These are phyloP conservation scores for Ooceraea biroi DNA, from an alignment of 1,140 invertebrate species.

Conservation along the genomic window DNA sequence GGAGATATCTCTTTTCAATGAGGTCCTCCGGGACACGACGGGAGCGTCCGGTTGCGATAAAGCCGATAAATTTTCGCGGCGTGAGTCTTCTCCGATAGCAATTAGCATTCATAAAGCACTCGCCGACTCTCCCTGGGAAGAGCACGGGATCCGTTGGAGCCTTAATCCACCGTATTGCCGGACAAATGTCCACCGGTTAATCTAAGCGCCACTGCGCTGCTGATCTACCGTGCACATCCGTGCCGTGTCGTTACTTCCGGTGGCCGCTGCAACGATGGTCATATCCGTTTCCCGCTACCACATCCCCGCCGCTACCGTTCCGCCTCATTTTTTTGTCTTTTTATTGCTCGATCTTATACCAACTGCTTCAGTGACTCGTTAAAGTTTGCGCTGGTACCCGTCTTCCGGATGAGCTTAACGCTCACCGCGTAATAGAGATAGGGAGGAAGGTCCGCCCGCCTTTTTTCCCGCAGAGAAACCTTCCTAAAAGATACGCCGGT, in stretches of 20 bases:
- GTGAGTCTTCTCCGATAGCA: conserved; percentile 68
- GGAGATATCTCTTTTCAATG: conserved; percentile 69
- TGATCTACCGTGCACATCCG: conserved; percentile 3
- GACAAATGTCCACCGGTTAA: conserved; percentile 44
- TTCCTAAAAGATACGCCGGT: not conserved
- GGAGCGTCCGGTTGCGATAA: conserved; percentile 63
- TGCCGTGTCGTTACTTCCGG: conserved; percentile 37
- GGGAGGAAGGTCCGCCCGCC: not conserved
- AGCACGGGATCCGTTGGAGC: conserved; percentile 13
- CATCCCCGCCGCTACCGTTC: conserved; percentile 24
- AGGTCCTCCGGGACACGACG: conserved; percentile 48
- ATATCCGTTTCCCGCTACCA: conserved; percentile 54
- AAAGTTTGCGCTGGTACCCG: conserved; percentile 62
- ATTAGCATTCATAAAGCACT: conserved; percentile 75
- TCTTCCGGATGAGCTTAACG: conserved; percentile 68
- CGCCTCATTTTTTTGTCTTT: conserved; percentile 59
- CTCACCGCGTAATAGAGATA: conserved; percentile 46
- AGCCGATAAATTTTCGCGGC: conserved; percentile 70
- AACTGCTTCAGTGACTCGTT: conserved; percentile 65
- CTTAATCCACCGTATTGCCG: conserved; percentile 66
- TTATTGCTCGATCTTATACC: conserved; percentile 44
- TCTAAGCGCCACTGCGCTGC: conserved; percentile 2
- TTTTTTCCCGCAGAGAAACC: not conserved
- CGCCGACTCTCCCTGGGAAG: conserved; percentile 31
- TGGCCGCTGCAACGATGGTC: conserved; percentile 34